These are phyloP conservation scores for Melanotaenia duboulayi DNA, from an alignment of 2,113 vertebrate genomes.

Conservation along the genomic window DNA sequence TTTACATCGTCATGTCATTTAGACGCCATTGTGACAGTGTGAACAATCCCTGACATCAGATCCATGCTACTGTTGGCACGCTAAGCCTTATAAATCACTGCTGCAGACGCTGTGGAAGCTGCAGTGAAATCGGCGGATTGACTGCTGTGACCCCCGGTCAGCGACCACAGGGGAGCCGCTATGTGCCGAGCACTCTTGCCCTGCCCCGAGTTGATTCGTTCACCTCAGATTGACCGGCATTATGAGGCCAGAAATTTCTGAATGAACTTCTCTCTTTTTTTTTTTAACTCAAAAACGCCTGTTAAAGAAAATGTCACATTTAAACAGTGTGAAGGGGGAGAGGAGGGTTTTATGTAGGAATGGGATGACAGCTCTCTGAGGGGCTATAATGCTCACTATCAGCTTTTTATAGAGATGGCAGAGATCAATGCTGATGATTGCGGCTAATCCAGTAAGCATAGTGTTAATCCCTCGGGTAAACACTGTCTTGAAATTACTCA, in stretches of 20 bases:
- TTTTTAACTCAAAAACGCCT: slow-evolving; percentile 9
- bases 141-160: slow-evolving; percentile 37
- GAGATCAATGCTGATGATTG: slow-evolving; percentile 65
- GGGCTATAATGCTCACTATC: slow-evolving; percentile 35
- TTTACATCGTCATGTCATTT: too few relatives aligned
- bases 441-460: slow-evolving; percentile 58
- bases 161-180: slow-evolving; percentile 13
- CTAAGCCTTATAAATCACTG: slow-evolving; percentile 32
- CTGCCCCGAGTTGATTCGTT: slow-evolving; percentile 12
- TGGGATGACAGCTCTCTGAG: slow-evolving; percentile 27
- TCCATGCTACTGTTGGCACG: not conserved
- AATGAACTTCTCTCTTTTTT: slow-evolving; percentile 17
- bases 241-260: not conserved
- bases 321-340: slow-evolving; percentile 9
- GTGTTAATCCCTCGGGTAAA: slow-evolving; percentile 61
- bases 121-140: slow-evolving; percentile 50
- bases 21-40: too few relatives aligned
- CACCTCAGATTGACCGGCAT: slow-evolving; percentile 21
- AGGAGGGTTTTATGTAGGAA: slow-evolving; percentile 22
- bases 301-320: slow-evolving; percentile 26
- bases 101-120: slow-evolving; percentile 8
- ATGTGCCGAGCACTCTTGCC: slow-evolving; percentile 16
- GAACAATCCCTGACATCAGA: too few relatives aligned
- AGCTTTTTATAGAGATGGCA: slow-evolving; percentile 33
- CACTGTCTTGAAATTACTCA: slow-evolving; percentile 21